A percentile compares a stretch with the other conserved stretches of the same genome.
Conservation (phyloP, 2,113 vertebrate species). For the zebrafish (Danio rerio) region DNA sequence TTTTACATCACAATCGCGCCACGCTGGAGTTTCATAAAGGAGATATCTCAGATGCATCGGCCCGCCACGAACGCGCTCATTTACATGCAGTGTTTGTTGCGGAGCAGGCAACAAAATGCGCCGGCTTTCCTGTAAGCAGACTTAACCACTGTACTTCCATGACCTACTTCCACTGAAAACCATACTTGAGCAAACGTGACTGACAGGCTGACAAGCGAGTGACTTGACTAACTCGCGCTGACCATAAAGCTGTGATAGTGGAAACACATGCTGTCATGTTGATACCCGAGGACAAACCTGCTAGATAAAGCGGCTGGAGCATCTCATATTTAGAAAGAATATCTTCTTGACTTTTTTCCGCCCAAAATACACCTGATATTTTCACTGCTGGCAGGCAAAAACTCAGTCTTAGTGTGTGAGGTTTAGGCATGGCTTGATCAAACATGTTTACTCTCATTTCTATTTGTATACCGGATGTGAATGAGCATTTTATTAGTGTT, state of each 20-base stretch:
- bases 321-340: background rate
- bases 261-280: background rate
- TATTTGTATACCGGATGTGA: slow-evolving; percentile 23
- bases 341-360: slow-evolving; percentile 19
- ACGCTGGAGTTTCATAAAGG: slow-evolving; percentile 12
- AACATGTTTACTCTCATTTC: slow-evolving; percentile 31
- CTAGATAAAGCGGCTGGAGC: background rate
- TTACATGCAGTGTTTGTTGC: slow-evolving; percentile 35
- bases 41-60: slow-evolving; percentile 25
- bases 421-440: too few relatives aligned
- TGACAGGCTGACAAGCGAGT: slow-evolving; percentile 33
- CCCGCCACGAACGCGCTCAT: slow-evolving; percentile 27
- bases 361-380: slow-evolving; percentile 37
- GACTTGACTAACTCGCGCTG: slow-evolving; percentile 20
- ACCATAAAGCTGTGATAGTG: slow-evolving; percentile 4
- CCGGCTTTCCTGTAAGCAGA: slow-evolving; percentile 36
- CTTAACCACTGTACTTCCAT: slow-evolving; percentile 35
- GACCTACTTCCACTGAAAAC: slow-evolving; percentile 56
- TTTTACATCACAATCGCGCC: slow-evolving; percentile 50
- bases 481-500: background rate
- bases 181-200: slow-evolving; percentile 34
- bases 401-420: too few relatives aligned
- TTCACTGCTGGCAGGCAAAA: background rate
- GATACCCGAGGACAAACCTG: slow-evolving; percentile 1
- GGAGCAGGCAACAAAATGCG: slow-evolving; percentile 26